Conservation (phyloP, 2,888 invertebrate species). For the Oxycera nigricornis region DNA sequence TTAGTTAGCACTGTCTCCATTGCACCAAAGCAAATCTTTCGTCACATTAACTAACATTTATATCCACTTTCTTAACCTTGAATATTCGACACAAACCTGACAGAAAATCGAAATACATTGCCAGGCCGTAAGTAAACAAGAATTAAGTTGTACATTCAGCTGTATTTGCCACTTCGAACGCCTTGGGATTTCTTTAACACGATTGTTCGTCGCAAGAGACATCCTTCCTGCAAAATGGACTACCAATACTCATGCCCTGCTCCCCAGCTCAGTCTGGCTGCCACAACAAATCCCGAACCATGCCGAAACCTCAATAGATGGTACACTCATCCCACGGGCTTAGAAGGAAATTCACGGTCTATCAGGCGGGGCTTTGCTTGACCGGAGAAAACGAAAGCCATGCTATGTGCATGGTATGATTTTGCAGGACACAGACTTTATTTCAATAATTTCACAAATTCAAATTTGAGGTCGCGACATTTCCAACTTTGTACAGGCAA, state of each 20-base stretch:
- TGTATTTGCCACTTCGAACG: not conserved
- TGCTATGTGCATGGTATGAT: too few species aligned
- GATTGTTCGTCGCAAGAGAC: not conserved
- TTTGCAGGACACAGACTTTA: too few species aligned
- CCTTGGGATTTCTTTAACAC: not conserved
- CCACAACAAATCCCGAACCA: too few species aligned
- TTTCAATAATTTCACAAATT: too few species aligned
- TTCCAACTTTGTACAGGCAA: too few species aligned
- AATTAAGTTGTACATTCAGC: constrained; percentile 5
- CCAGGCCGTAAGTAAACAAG: constrained; percentile 5
- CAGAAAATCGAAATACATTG: constrained; percentile 17
- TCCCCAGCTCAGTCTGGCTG: not conserved
- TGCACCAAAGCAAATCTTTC: too few species aligned
- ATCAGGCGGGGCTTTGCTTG: not conserved
- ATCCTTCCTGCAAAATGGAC: not conserved
- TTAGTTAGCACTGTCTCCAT: too few species aligned
- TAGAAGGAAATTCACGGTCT: not conserved
- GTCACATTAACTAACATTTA: too few species aligned
- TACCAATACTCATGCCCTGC: constrained; percentile 22
- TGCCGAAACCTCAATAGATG: too few species aligned
- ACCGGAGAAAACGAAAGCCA: constrained; percentile 13
- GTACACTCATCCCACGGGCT: not conserved
- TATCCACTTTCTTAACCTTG: constrained; percentile 21
- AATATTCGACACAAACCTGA: not conserved
- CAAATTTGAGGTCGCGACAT: too few species aligned